Conservation (phyloP, 2,888 invertebrate species). For the Ditula angustiorana region DNA sequence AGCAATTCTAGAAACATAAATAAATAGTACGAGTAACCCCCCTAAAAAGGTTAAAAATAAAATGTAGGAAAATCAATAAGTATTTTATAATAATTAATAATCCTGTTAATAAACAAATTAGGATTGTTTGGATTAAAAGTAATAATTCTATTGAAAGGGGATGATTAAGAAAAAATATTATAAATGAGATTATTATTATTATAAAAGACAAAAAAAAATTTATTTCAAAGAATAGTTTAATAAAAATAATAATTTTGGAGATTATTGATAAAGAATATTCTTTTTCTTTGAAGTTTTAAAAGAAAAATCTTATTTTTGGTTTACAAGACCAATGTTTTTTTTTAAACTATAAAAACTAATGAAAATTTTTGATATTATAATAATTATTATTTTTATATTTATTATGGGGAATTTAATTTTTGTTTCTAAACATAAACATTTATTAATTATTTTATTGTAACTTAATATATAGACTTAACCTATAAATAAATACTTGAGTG, state of each 20-base stretch:
- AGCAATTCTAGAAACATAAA: constrained; percentile 87
- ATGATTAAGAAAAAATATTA: constrained; percentile 69
- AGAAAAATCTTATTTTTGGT: constrained; percentile 84
- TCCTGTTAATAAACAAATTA: constrained; percentile 76
- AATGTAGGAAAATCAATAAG: constrained; percentile 87
- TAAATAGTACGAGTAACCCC: constrained; percentile 87
- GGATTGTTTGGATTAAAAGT: constrained; percentile 81
- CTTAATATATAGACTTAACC: no score
- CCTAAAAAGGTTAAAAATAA: constrained; percentile 87
- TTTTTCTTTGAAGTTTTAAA: constrained; percentile 87
- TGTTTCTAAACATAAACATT: constrained; percentile 85
- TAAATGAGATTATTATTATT: constrained; percentile 63
- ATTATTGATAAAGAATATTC: constrained; percentile 85
- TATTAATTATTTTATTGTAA: constrained; percentile 85
- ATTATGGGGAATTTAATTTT: constrained; percentile 80
- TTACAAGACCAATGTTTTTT: constrained; percentile 90
- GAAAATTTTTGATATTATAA: constrained; percentile 71
- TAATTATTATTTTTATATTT: constrained; percentile 78
- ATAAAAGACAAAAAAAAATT: constrained; percentile 69
- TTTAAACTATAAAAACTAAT: constrained; percentile 88
- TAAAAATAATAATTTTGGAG: constrained; percentile 89
- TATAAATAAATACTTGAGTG: no score
- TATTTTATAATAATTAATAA: constrained; percentile 76
- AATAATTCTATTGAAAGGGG: constrained; percentile 84
- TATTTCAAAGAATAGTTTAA: constrained; percentile 86